Percentiles rank a stretch among this genome's conserved stretches.
phyloP scores from a whole-genome alignment of 2,888 invertebrate genomes.

The Sipha maydis region DNA sequence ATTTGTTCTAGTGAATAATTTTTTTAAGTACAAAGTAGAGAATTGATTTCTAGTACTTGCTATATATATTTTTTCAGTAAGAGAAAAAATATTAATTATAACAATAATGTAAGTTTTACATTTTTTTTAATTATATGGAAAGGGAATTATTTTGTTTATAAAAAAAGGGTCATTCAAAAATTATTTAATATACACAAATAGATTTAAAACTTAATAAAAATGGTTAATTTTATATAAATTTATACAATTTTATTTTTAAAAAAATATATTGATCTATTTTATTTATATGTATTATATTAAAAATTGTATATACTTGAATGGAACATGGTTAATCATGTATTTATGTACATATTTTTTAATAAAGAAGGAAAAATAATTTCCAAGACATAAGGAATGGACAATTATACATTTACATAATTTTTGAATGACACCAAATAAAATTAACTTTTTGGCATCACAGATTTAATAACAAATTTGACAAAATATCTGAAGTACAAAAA shows the following conservation, averaged over 20 bases:
- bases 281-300: slow-evolving; percentile 26
- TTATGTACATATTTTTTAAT: slow-evolving; percentile 32
- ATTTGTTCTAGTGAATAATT: slow-evolving; percentile 53
- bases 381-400: slow-evolving; percentile 17
- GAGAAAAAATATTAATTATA: slow-evolving; percentile 28
- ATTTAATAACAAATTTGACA: slow-evolving; percentile 54
- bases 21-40: slow-evolving; percentile 45
- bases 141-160: slow-evolving; percentile 9
- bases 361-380: slow-evolving; percentile 7
- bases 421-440: slow-evolving; percentile 59
- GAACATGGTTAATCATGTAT: not conserved
- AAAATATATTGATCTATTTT: slow-evolving; percentile 37
- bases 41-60: slow-evolving; percentile 1
- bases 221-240: slow-evolving; percentile 24
- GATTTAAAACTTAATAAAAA: slow-evolving; percentile 50
- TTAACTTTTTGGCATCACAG: slow-evolving; percentile 53
- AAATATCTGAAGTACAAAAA: slow-evolving; percentile 51
- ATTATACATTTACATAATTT: slow-evolving; percentile 53
- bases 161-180: slow-evolving; percentile 58
- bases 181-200: slow-evolving; percentile 45
- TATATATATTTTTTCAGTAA: slow-evolving; percentile 3
- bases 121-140: slow-evolving; percentile 17
- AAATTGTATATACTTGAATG: slow-evolving; percentile 15
- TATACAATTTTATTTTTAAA: slow-evolving; percentile 37
- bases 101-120: slow-evolving; percentile 38